Evolutionary conservation across 2,113 vertebrate genomes (phyloP).

Genomic region (Rhabdornis inornatus): DNA sequence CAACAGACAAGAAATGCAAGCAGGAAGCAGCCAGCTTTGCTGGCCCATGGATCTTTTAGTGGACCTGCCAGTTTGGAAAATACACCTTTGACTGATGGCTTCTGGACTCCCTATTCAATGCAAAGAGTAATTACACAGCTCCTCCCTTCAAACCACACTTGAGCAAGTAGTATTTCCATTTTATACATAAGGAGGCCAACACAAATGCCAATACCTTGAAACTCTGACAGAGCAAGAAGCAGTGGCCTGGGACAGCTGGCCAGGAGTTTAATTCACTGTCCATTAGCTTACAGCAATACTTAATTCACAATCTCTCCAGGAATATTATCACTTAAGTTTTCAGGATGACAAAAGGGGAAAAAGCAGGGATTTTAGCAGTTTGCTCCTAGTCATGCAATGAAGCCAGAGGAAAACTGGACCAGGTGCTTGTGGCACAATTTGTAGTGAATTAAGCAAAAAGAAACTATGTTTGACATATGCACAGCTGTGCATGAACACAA

Average conservation of each 20-base stretch:
- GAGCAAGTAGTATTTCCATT: neutral
- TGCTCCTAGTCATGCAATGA: neutral
- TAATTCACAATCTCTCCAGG: neutral
- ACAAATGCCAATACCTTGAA: neutral
- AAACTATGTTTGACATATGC: conserved; percentile 1
- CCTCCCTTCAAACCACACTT: neutral
- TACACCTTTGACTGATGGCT: neutral
- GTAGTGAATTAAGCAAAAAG: neutral
- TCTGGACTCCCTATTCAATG: neutral
- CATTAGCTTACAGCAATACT: neutral
- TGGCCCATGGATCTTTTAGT: neutral
- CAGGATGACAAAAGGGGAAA: neutral
- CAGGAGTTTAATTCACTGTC: neutral
- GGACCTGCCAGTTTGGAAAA: neutral
- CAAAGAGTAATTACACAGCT: neutral
- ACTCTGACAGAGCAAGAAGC: neutral
- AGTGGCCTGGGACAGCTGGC: neutral
- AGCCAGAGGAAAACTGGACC: neutral
- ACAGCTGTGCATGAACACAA: neutral
- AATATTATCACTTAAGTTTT: neutral
- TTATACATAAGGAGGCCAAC: neutral
- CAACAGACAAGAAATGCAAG: neutral
- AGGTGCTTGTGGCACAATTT: neutral
- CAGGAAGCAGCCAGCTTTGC: neutral
- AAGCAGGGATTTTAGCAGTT: neutral